These are phyloP conservation scores for Steatocranus sp. DNA, from an alignment of 2,797 vertebrate species.

Conservation along the genomic window DNA sequence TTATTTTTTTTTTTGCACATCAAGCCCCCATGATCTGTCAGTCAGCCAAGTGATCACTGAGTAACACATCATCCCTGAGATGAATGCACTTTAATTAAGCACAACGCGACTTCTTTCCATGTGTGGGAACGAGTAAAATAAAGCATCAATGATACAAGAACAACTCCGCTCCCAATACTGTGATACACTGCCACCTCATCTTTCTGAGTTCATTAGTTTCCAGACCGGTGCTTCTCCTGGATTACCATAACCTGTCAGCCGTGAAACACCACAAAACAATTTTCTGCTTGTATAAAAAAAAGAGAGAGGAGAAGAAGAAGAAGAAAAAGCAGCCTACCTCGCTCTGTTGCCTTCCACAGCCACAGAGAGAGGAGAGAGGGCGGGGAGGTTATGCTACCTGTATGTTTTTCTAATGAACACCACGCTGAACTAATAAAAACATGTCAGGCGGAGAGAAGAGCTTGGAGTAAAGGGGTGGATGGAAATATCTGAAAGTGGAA, in stretches of 20 bases:
- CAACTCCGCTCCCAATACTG: slow-evolving; percentile 81
- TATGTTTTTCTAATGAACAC: slow-evolving; percentile 63
- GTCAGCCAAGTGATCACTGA: slow-evolving; percentile 24
- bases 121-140: slow-evolving; percentile 65
- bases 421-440: slow-evolving; percentile 59
- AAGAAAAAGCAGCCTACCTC: slow-evolving; percentile 36
- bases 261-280: slow-evolving; percentile 87
- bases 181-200: slow-evolving; percentile 73
- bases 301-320: slow-evolving; percentile 10
- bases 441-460: slow-evolving; percentile 28
- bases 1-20: slow-evolving; percentile 4
- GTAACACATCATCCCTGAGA: slow-evolving; percentile 40
- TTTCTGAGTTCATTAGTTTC: slow-evolving; percentile 86
- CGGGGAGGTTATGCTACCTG: slow-evolving; percentile 59
- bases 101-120: slow-evolving; percentile 25
- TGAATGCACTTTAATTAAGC: slow-evolving; percentile 57
- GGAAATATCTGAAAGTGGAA: slow-evolving; percentile 24
- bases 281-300: slow-evolving; percentile 76
- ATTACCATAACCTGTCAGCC: slow-evolving; percentile 91
- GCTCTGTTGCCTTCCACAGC: slow-evolving; percentile 53
- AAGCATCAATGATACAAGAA: slow-evolving; percentile 80
- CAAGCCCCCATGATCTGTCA: slow-evolving; percentile 17
- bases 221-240: slow-evolving; percentile 86
- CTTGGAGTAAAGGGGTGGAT: slow-evolving; percentile 20
- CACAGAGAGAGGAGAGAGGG: slow-evolving; percentile 41